phyloP scores from a whole-genome alignment of 2,113 vertebrate species.

The Suncus etruscus region DNA sequence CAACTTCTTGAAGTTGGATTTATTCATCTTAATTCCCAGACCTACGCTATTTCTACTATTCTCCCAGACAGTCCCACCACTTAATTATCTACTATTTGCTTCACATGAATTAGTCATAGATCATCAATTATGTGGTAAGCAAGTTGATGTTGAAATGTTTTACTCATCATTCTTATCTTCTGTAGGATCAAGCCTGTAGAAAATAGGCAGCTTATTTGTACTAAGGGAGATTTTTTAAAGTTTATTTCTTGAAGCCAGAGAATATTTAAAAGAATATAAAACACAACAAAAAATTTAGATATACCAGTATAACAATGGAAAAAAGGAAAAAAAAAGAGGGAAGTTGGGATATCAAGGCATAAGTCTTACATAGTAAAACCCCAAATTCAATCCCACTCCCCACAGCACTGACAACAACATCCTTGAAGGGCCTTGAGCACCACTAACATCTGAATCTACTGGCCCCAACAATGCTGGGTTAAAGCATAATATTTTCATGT shows the following conservation, averaged over 20 bases:
- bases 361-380: too few species aligned
- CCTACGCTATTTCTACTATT: conserved; percentile 18
- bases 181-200: neutral
- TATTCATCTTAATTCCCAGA: neutral
- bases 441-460: too few species aligned
- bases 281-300: conserved; percentile 2
- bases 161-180: conserved; percentile 53
- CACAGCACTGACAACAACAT: too few species aligned
- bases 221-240: neutral
- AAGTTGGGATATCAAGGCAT: too few species aligned
- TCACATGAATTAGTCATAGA: conserved; percentile 63
- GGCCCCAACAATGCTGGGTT: too few species aligned
- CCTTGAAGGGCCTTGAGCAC: too few species aligned
- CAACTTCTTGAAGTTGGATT: conserved; percentile 38
- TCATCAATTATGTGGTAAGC: conserved; percentile 69
- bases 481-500: too few species aligned
- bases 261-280: neutral
- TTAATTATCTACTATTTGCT: conserved; percentile 71
- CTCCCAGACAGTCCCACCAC: neutral
- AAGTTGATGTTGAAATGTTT: conserved; percentile 51
- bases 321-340: neutral
- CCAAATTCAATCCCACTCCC: too few species aligned
- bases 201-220: neutral
- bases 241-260: neutral
- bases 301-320: neutral